These are phyloP conservation scores for Conomelus anceps DNA, from an alignment of 2,888 invertebrate species.

Conservation along the genomic window DNA sequence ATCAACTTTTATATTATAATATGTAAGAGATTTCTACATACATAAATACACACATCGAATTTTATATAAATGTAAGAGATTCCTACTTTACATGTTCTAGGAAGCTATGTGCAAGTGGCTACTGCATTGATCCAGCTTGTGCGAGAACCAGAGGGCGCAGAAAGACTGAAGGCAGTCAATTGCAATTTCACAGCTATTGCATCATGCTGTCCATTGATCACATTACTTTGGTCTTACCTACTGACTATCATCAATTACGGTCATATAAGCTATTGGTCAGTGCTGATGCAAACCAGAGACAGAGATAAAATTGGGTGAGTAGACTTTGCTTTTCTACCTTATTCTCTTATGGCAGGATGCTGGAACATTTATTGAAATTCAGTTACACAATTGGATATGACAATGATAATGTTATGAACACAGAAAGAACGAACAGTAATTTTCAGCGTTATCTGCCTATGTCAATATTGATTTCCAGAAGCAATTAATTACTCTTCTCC, in stretches of 20 bases:
- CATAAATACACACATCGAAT: too few species aligned
- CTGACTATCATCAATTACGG: conserved; percentile 66
- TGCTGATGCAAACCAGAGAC: conserved; percentile 47
- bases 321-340: conserved; percentile 23
- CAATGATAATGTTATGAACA: too few species aligned
- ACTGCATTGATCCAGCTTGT: conserved; percentile 49
- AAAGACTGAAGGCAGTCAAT: conserved; percentile 51
- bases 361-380: too few species aligned
- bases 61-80: not conserved
- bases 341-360: too few species aligned
- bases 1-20: too few species aligned
- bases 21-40: too few species aligned
- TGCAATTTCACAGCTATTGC: conserved; percentile 50
- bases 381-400: too few species aligned
- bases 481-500: too few species aligned
- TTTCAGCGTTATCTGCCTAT: too few species aligned
- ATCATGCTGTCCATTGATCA: conserved; percentile 56
- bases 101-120: conserved; percentile 50
- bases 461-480: too few species aligned
- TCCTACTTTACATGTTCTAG: conserved; percentile 37
- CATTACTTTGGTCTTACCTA: conserved; percentile 72
- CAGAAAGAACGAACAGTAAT: too few species aligned
- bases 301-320: conserved; percentile 39
- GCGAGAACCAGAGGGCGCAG: conserved; percentile 43
- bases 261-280: conserved; percentile 63